Base-by-base conservation (phyloP, 2,113 vertebrate genomes). In the Urocolius indicus region DNA sequence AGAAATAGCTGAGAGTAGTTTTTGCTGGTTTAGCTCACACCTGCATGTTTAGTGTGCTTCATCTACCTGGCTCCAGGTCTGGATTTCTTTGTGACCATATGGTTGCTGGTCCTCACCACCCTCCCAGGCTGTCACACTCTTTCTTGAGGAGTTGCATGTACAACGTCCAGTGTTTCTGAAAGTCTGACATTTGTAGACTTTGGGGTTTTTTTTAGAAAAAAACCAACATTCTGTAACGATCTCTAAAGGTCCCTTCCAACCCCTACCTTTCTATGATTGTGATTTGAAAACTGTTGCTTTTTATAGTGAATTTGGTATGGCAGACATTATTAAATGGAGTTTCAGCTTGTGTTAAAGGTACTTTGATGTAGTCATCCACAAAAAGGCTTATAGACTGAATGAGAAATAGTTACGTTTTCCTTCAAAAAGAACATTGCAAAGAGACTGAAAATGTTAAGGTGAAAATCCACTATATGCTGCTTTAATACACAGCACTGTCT, bases 361-460 rank as follows among this genome's bases (percentile, higher is more conserved):
- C 72, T 85, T 85, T 86, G 45, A 54, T 45, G 29, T 76, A 54
- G 71, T 84, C 89, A 79, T 89, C 77, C 59, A 63, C 93, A 81
- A 73, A 51, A 89, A 81, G 29, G 10, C 36, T 82, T 66, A 43
- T 5, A 73, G 54, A 52, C 38, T 92, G 23, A 36, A 23, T 67
- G 52, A 92, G 63, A 89, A 95, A 84, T 89, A 87, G 67, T 89
- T 87, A 87, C 58, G 11, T 87, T 93, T 94, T 85, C 29, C n/a
- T 90, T 73, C 52, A 58, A 63, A 13, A 73, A 55, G 26, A 91
- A n/a, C 18, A 32, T 19, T 73, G 46, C 18, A 77, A 89, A 87
- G 63, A 77, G 59, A 91, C 93, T 92, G 67, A 85, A 94, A 94
- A 72, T 29, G 27, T 84, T 95, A 14, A 54, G 78, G 46, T 66